Percentiles rank a stretch among this genome's conserved stretches.
Conservation (phyloP, 2,888 invertebrate genomes). For the Netelia virgata region DNA sequence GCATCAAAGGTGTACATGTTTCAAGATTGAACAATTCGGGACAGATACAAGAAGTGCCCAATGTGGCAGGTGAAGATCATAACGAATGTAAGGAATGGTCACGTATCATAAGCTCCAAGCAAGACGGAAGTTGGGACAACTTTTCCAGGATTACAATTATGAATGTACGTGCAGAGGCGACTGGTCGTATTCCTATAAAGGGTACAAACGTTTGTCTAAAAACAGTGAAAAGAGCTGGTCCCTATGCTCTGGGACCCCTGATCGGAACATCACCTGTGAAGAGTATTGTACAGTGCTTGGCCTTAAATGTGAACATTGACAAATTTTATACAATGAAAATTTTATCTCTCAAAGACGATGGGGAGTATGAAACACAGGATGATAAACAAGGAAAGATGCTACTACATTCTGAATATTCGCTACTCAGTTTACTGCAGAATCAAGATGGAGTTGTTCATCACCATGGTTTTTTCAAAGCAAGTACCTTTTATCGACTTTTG, state of each 20-base stretch:
- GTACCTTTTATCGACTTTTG: constrained; percentile 24
- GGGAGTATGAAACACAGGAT: constrained; percentile 89
- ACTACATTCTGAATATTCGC: constrained; percentile 91
- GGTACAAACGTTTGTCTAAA: constrained; percentile 87
- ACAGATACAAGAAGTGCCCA: constrained; percentile 64
- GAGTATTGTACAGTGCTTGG: constrained; percentile 92
- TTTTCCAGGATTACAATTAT: constrained; percentile 50
- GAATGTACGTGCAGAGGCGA: constrained; percentile 74
- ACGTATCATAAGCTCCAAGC: constrained; percentile 4
- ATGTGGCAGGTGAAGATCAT: constrained; percentile 37
- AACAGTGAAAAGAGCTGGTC: constrained; percentile 88
- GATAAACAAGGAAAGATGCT: constrained; percentile 92
- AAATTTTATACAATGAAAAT: constrained; percentile 90
- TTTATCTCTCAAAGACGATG: constrained; percentile 86
- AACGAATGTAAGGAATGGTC: constrained; percentile 40
- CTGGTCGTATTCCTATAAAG: constrained; percentile 85
- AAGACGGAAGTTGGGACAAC: constrained; percentile 57
- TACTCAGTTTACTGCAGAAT: constrained; percentile 89
- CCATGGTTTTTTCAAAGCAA: constrained; percentile 91
- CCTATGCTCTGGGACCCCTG: constrained; percentile 89
- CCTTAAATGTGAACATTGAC: constrained; percentile 89
- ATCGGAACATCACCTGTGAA: constrained; percentile 91
- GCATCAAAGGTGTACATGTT: not conserved
- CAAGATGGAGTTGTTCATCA: constrained; percentile 91
- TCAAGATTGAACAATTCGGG: constrained; percentile 27